Percentiles rank a stretch among this genome's conserved stretches.
phyloP scores from a whole-genome alignment of 2,797 vertebrate species.

The Melanotaenia maccullochi region DNA sequence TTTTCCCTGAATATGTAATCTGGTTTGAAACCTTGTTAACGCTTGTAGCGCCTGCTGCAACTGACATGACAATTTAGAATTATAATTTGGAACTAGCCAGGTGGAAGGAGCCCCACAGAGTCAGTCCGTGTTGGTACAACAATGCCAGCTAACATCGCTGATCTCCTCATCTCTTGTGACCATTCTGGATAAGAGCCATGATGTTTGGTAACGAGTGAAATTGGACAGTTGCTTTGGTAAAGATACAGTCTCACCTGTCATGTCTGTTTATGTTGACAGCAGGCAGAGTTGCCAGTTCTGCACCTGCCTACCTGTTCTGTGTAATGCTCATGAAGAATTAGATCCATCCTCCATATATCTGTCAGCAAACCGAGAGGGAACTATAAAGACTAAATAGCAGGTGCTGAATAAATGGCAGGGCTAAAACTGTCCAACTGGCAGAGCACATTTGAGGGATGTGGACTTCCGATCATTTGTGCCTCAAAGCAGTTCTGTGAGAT shows the following conservation, averaged over 20 bases:
- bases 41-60: neutral
- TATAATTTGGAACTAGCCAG: constrained; percentile 33
- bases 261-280: constrained; percentile 38
- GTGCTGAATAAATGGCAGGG: constrained; percentile 14
- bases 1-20: constrained; percentile 24
- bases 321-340: constrained; percentile 11
- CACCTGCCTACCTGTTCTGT: constrained; percentile 26
- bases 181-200: constrained; percentile 7
- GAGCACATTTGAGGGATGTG: neutral
- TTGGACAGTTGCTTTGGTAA: constrained; percentile 33
- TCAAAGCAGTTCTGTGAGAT: neutral
- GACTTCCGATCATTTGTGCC: neutral
- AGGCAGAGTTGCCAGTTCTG: constrained; percentile 22
- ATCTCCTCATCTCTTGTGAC: constrained; percentile 22
- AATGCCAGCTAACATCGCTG: neutral
- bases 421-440: neutral
- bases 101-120: constrained; percentile 25
- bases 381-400: constrained; percentile 3
- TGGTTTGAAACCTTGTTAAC: constrained; percentile 24
- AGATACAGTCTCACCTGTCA: constrained; percentile 38
- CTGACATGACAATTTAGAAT: constrained; percentile 27
- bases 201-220: constrained; percentile 29
- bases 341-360: constrained; percentile 17
- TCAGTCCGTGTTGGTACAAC: neutral
- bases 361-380: constrained; percentile 4